Conservation (phyloP, 2,888 invertebrate species). For the Malacosoma neustria region DNA sequence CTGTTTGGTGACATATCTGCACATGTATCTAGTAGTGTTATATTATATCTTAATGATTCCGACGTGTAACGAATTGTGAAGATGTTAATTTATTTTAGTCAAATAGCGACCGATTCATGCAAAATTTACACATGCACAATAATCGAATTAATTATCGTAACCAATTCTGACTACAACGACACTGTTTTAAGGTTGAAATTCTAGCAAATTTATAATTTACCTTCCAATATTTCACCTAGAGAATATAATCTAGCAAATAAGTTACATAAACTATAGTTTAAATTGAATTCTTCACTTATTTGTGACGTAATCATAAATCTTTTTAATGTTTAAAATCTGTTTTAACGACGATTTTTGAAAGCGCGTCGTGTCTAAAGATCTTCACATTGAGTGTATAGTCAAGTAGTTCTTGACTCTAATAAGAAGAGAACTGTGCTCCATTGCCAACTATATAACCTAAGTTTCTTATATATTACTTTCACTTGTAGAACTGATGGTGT, state of each 20-base stretch:
- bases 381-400: constrained; percentile 49
- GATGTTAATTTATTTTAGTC: constrained; percentile 4
- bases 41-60: constrained; percentile 21
- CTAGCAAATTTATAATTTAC: constrained; percentile 25
- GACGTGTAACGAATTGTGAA: constrained; percentile 25
- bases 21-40: constrained; percentile 28
- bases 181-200: constrained; percentile 14
- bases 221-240: constrained; percentile 38
- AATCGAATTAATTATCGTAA: constrained; percentile 24
- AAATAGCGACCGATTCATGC: constrained; percentile 37
- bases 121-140: constrained; percentile 40
- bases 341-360: constrained; percentile 32
- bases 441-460: constrained; percentile 23
- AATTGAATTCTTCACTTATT: too few species aligned
- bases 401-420: constrained; percentile 56
- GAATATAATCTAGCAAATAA: constrained; percentile 30
- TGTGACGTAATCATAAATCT: too few species aligned
- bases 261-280: constrained; percentile 9
- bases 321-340: too few species aligned
- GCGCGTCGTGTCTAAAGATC: constrained; percentile 35
- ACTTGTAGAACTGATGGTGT: too few species aligned
- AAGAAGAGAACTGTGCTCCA: constrained; percentile 49
- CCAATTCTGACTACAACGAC: constrained; percentile 29
- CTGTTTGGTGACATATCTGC: constrained; percentile 23
- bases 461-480: too few species aligned